Evolutionary conservation across 2,888 invertebrate species (phyloP).

Genomic region (Nomada fabriciana): DNA sequence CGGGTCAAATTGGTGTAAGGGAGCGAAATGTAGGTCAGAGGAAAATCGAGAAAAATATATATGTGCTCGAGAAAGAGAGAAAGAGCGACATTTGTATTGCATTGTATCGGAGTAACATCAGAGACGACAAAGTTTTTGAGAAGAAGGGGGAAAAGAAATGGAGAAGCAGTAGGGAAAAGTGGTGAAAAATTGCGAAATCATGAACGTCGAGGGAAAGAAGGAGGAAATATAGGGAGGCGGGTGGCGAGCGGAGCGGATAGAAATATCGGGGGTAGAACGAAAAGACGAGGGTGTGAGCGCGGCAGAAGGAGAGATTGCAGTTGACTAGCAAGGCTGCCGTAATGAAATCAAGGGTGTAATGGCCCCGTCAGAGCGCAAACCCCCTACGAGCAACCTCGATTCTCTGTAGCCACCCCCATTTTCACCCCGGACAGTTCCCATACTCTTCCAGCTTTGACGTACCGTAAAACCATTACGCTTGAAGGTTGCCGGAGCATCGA

Average conservation of each 20-base stretch:
- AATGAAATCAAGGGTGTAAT: constrained; percentile 83
- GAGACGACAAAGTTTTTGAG: too few relatives aligned
- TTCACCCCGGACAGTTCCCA: constrained; percentile 63
- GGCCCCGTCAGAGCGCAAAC: constrained; percentile 81
- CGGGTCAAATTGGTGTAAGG: neutral
- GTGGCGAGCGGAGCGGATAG: constrained; percentile 34
- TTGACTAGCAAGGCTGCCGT: constrained; percentile 79
- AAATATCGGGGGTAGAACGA: constrained; percentile 53
- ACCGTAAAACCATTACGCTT: constrained; percentile 79
- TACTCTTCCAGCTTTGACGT: constrained; percentile 78
- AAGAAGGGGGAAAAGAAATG: neutral
- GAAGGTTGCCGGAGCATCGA: constrained; percentile 74
- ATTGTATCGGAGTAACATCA: too few relatives aligned
- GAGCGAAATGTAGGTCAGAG: neutral
- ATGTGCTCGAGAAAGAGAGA: too few relatives aligned
- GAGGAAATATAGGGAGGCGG: constrained; percentile 6
- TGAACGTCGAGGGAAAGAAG: neutral
- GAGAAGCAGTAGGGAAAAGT: neutral
- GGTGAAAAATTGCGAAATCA: constrained; percentile 4
- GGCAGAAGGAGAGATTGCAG: constrained; percentile 77
- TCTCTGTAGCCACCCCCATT: constrained; percentile 67
- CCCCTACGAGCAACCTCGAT: constrained; percentile 70
- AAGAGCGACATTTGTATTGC: too few relatives aligned
- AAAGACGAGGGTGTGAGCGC: constrained; percentile 56
- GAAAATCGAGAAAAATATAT: neutral